Evolutionary conservation across 2,888 invertebrate genomes (phyloP), one percentile per base, ranked within the genome.

Genomic region (Xanthorhoe designata): DNA sequence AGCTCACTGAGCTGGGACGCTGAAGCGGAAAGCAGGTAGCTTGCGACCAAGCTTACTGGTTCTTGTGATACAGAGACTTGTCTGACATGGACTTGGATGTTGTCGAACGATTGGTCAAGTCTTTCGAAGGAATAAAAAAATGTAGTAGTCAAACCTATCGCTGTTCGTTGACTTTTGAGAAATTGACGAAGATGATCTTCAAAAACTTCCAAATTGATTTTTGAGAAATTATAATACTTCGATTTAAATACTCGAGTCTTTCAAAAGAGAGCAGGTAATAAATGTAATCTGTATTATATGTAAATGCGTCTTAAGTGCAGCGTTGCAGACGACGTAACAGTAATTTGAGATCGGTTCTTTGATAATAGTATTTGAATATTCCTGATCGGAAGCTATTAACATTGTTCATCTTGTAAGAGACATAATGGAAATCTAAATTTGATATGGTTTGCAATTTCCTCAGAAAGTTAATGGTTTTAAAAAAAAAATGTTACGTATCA

Each of bases 281-380:
- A 15, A 6, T 17, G 17, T 7, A 47, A 17, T 17, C 57, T 49
- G 57, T 19, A 49, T 55, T 42, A 5, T 29, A 17, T 6, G 17
- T 50, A 50, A 62, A 62, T 35, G 54, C 32, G 35, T 6, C 57
- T 18, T 47, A 61, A 55, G 58, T 59, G 66, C 66, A 66, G 52
- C 59, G 55, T 58, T 66, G 66, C 59, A 63, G 38, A 59, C 50
- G 61, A 62, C 58, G 58, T 56, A 32, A 66, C 55, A 56, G 42
- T 56, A 64, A 32, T 60, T 56, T 63, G 13, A 55, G 47, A 67
- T 64, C 47, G 60, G 49, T 57, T 67, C 63, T 64, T 61, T 67
- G 60, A 60, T 63, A 67, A 56, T 57, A 38, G 58, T 66, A 62
- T 67, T 53, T 63, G 55, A 63, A 60, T 63, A 63, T 67, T 63